Evolutionary conservation across 2,888 invertebrate species (phyloP).

Genomic region (Eretmocerus hayati): DNA sequence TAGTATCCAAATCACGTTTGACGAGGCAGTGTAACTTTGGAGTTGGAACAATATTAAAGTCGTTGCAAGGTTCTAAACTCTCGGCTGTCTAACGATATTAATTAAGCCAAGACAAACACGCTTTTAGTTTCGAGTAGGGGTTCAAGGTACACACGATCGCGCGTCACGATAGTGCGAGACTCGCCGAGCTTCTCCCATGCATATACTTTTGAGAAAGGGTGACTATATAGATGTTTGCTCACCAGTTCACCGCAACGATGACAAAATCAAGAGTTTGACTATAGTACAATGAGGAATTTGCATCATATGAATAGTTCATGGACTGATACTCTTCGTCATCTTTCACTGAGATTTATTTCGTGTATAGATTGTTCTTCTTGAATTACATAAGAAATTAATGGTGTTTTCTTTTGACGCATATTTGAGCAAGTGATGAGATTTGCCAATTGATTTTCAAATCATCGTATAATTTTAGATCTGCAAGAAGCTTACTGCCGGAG

Average conservation of each 20-base stretch:
- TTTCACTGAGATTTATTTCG: too few relatives aligned
- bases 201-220: not conserved
- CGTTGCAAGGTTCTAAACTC: not conserved
- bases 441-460: too few relatives aligned
- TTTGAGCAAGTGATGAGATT: too few relatives aligned
- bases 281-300: conserved; percentile 40
- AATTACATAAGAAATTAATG: too few relatives aligned
- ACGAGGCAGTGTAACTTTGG: not conserved
- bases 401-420: too few relatives aligned
- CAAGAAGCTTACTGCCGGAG: too few relatives aligned
- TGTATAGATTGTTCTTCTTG: too few relatives aligned
- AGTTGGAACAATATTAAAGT: conserved; percentile 8
- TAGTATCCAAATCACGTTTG: conserved; percentile 7
- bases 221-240: conserved; percentile 1
- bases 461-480: too few relatives aligned
- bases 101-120: conserved; percentile 32
- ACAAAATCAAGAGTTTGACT: conserved; percentile 22
- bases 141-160: conserved; percentile 12
- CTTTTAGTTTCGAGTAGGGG: conserved; percentile 13
- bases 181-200: not conserved
- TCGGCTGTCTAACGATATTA: conserved; percentile 31
- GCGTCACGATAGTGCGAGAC: too few relatives aligned
- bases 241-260: not conserved
- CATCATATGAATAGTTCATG: conserved; percentile 47
- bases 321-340: too few relatives aligned